Evolutionary conservation across 2,113 vertebrate genomes (phyloP).

Genomic region (Myodes glareolus): DNA sequence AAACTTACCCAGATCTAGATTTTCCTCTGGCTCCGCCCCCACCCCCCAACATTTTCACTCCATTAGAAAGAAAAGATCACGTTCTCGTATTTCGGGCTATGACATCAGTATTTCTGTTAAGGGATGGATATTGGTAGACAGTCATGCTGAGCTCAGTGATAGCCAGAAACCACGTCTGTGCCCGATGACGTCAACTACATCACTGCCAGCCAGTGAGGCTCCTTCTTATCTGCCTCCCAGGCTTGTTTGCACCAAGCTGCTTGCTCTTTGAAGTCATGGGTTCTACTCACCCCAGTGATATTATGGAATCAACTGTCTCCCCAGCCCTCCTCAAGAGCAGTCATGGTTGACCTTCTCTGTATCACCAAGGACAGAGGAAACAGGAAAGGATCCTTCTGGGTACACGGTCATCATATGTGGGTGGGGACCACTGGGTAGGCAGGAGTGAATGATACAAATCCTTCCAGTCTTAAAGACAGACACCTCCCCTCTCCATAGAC

Average conservation of each 20-base stretch:
- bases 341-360: neutral
- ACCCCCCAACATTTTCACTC: conserved; percentile 30
- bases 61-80: conserved; percentile 37
- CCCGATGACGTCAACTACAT: neutral
- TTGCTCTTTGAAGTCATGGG: conserved; percentile 27
- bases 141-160: neutral
- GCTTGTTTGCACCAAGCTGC: neutral
- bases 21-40: conserved; percentile 28
- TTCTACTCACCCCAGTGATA: neutral
- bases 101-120: neutral
- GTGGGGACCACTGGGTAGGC: neutral
- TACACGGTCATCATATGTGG: neutral
- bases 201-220: neutral
- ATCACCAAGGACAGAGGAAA: neutral
- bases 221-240: neutral
- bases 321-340: neutral
- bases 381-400: neutral
- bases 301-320: neutral
- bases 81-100: neutral
- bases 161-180: neutral
- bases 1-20: neutral
- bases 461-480: neutral
- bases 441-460: neutral
- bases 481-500: neutral
- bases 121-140: neutral